Conservation (phyloP, 2,113 vertebrate genomes). For the Podiceps cristatus region DNA sequence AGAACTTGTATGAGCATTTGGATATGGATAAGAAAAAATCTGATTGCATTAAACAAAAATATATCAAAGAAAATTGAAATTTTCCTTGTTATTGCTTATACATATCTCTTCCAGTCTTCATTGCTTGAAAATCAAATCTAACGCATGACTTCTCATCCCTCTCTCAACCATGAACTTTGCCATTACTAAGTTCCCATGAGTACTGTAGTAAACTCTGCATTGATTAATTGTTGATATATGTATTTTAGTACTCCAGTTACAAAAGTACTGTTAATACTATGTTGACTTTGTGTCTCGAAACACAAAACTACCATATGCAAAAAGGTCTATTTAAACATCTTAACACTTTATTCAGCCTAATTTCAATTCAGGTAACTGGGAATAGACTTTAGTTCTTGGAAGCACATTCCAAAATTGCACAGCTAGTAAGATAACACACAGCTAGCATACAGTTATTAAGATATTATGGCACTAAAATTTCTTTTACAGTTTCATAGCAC, state of each 20-base stretch:
- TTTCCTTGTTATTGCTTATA: not conserved
- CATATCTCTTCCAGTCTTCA: slow-evolving; percentile 23
- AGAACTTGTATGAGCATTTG: not conserved
- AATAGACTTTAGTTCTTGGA: not conserved
- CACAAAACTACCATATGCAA: not conserved
- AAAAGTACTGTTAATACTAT: not conserved
- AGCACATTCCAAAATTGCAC: not conserved
- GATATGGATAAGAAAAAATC: not conserved
- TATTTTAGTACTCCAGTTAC: slow-evolving; percentile 43
- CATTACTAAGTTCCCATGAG: slow-evolving; percentile 35
- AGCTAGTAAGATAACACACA: not conserved
- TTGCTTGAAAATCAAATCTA: slow-evolving; percentile 50
- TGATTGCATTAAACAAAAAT: not conserved
- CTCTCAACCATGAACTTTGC: not conserved
- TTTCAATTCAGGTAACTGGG: not conserved
- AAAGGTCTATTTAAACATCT: not conserved
- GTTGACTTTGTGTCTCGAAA: slow-evolving; percentile 27
- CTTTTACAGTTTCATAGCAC: not conserved
- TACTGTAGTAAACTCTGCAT: not conserved
- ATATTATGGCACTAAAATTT: not conserved
- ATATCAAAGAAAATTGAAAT: not conserved
- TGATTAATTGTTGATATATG: slow-evolving; percentile 36
- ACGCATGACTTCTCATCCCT: not conserved
- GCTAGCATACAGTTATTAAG: not conserved
- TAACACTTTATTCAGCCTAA: not conserved